Evolutionary conservation across 2,797 vertebrate genomes (phyloP).

Genomic region (Stomatorhinus walkeri): DNA sequence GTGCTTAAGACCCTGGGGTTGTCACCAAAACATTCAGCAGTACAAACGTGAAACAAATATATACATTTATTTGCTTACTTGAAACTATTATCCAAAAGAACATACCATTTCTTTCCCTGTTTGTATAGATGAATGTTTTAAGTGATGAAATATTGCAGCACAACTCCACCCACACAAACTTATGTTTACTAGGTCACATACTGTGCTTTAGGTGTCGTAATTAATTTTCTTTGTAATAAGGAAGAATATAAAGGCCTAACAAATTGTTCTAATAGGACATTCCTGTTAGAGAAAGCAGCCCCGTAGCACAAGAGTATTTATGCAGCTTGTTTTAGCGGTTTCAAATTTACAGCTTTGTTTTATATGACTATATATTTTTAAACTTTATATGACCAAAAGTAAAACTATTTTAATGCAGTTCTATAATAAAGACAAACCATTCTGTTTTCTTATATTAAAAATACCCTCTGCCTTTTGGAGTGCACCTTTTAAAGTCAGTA

Average conservation of each 20-base stretch:
- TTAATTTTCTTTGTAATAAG: neutral
- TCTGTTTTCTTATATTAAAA: neutral
- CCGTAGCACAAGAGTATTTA: neutral
- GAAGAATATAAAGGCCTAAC: neutral
- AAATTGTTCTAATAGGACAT: neutral
- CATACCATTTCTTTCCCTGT: neutral
- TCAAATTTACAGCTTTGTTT: neutral
- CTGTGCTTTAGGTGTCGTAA: neutral
- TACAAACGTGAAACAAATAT: neutral
- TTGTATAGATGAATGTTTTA: neutral
- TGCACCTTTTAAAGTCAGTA: neutral
- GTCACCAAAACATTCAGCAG: neutral
- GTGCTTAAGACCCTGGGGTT: no score
- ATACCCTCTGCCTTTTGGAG: neutral
- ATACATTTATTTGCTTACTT: neutral
- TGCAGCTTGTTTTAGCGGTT: neutral
- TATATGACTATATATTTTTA: constrained; percentile 5
- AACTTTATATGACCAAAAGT: neutral
- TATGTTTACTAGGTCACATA: neutral
- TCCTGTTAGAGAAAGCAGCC: neutral
- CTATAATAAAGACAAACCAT: constrained; percentile 8
- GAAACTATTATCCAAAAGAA: neutral
- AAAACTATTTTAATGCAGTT: neutral
- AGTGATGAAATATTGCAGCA: neutral
- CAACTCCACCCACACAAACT: neutral